These are phyloP conservation scores for Mesembrinibis cayennensis DNA, from an alignment of 2,113 vertebrate species.

Conservation along the genomic window DNA sequence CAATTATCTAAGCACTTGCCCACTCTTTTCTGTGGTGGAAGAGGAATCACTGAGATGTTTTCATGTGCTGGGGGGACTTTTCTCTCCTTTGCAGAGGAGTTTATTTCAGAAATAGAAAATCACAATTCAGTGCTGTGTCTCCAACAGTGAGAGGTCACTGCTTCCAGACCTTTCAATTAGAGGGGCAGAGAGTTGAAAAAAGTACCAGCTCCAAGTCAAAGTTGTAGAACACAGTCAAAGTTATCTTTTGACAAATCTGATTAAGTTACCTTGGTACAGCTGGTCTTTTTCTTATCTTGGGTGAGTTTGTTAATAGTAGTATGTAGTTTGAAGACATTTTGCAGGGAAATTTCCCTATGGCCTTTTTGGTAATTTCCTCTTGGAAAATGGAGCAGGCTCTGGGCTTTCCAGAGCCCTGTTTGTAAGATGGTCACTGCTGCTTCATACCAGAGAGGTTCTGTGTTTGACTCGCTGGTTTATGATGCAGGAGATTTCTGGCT, in stretches of 20 bases:
- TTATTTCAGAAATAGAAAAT: background rate
- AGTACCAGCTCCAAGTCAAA: background rate
- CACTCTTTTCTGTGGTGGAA: background rate
- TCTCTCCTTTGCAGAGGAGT: background rate
- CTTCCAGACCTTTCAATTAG: constrained; percentile 9
- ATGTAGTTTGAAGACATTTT: background rate
- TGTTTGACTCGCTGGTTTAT: background rate
- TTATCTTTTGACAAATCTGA: background rate
- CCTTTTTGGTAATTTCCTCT: background rate
- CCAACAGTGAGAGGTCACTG: background rate
- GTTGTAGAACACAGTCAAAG: background rate
- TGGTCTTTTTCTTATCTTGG: background rate
- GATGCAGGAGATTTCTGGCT: background rate
- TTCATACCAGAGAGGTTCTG: background rate
- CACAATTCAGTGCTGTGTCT: background rate
- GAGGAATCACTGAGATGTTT: background rate
- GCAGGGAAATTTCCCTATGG: background rate
- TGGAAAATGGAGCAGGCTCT: background rate
- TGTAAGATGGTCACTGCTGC: background rate
- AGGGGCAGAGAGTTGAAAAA: background rate
- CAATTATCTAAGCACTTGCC: background rate
- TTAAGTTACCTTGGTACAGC: background rate
- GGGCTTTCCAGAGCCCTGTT: background rate
- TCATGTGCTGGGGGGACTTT: background rate
- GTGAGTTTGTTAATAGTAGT: background rate